Base-by-base conservation (phyloP, 1,140 invertebrate genomes). In the Apis florea region DNA sequence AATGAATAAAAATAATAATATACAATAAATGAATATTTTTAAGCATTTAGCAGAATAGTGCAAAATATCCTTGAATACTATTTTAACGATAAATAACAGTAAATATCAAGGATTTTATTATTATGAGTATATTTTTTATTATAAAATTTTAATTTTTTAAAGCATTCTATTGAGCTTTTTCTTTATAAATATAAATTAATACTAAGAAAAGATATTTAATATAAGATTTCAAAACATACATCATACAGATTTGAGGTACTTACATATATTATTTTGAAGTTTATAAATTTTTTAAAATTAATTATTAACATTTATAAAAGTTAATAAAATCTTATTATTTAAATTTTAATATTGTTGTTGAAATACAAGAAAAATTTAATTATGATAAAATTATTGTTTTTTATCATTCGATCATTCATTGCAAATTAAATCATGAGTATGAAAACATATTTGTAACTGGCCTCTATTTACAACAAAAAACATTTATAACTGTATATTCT, bases 381-480 rank as follows among this genome's bases (percentile, higher is more conserved):
- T 49, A 59, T 51, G 49, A 13, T 49, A 61, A 58, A 26, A 13
- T n/a, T 47, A 31, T 51, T 31, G 2, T 75, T 64, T 75, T 64
- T 61, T 19, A 64, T 75, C 8, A 64, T 64, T 47, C 17, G 24
- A 40, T 40, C 31, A 40, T 40, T 40, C n/a, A 6, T 24, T 12
- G 26, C 8, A 15, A 75, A 64, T 26, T 64, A 24, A 53, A 64
- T 51, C 24, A 31, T 64, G 24, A 11, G 51, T 74, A 49, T 51
- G 0, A 40, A 53, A 54, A 61, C 31, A 49, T 56, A 15, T 53
- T 26, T n/a, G 49, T 64, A 64, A 75, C 73, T 75, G 73, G 59
- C 73, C 73, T 75, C 24, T 75, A 64, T 63, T 74, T 74, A 74
- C 59, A 26, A 74, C 17, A 17, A 51, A 47, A 67, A 67, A 58